Conservation (phyloP, 2,113 vertebrate genomes). For the Atrichornis clamosus region DNA sequence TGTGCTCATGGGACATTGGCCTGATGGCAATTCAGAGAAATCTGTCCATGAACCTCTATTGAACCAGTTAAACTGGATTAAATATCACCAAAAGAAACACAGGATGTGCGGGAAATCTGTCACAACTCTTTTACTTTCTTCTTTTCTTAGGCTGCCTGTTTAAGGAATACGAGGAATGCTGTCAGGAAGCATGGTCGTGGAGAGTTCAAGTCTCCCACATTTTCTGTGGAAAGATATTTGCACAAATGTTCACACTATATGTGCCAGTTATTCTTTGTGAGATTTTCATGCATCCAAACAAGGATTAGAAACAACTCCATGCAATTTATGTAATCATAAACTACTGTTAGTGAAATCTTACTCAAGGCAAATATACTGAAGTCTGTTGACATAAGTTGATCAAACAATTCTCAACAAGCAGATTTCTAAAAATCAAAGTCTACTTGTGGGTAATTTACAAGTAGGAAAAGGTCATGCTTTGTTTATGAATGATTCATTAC, state of each 20-base stretch:
- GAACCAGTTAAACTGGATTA: not conserved
- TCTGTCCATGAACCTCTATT: not conserved
- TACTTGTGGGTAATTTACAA: conserved; percentile 29
- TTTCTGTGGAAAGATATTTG: not conserved
- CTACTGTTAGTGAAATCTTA: not conserved
- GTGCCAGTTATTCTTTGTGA: not conserved
- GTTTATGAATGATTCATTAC: conserved; percentile 50
- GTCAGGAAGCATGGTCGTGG: not conserved
- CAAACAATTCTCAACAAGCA: conserved; percentile 30
- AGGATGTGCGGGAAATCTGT: not conserved
- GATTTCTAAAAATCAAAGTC: conserved; percentile 38
- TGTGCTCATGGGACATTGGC: not conserved
- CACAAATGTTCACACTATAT: not conserved
- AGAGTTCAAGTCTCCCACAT: not conserved
- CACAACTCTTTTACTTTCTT: not conserved
- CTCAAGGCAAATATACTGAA: not conserved
- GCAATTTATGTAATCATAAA: not conserved
- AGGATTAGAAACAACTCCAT: not conserved
- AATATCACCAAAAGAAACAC: not conserved
- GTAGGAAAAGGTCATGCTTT: not conserved
- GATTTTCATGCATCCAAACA: not conserved
- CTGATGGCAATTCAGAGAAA: not conserved
- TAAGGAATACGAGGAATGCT: not conserved
- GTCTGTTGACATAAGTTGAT: conserved; percentile 34
- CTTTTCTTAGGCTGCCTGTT: not conserved